Percentiles rank a stretch among this genome's conserved stretches.
Conservation (phyloP, 2,113 vertebrate genomes). For the Dunckerocampus dactyliophorus region DNA sequence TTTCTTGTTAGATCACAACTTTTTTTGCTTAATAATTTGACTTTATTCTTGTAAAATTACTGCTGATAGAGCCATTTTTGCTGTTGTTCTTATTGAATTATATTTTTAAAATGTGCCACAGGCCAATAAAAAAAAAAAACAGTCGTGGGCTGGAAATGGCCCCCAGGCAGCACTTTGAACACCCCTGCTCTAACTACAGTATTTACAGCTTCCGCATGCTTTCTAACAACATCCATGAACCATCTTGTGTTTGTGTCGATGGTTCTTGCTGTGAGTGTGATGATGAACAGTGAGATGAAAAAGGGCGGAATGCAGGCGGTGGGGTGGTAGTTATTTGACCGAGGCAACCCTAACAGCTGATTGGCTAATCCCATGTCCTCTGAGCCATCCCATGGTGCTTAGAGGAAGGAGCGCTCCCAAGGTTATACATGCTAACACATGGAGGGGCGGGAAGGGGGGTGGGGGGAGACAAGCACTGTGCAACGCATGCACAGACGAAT, state of each 20-base stretch:
- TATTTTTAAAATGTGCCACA: too few relatives aligned
- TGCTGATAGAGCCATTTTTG: too few relatives aligned
- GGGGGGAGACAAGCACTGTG: constrained; percentile 3
- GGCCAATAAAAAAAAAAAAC: too few relatives aligned
- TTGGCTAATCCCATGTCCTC: constrained; percentile 51
- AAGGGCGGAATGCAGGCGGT: constrained; percentile 20
- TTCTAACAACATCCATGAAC: background rate
- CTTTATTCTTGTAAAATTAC: too few relatives aligned
- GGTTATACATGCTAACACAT: constrained; percentile 49
- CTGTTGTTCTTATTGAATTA: too few relatives aligned
- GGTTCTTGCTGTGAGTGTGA: constrained; percentile 9
- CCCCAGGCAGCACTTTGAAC: too few relatives aligned
- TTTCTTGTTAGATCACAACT: too few relatives aligned
- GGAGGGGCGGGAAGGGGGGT: background rate
- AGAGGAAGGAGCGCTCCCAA: constrained; percentile 52
- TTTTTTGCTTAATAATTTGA: too few relatives aligned
- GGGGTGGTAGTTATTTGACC: constrained; percentile 44
- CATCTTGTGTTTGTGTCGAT: background rate
- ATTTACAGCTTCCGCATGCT: constrained; percentile 16
- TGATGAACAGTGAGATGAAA: background rate
- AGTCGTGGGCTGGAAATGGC: too few relatives aligned
- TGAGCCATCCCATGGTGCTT: constrained; percentile 54
- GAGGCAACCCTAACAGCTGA: constrained; percentile 55
- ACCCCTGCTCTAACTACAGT: background rate
- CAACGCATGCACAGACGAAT: constrained; percentile 17